Conservation (phyloP, 2,888 invertebrate species). For the Oxyscelio sp. region DNA sequence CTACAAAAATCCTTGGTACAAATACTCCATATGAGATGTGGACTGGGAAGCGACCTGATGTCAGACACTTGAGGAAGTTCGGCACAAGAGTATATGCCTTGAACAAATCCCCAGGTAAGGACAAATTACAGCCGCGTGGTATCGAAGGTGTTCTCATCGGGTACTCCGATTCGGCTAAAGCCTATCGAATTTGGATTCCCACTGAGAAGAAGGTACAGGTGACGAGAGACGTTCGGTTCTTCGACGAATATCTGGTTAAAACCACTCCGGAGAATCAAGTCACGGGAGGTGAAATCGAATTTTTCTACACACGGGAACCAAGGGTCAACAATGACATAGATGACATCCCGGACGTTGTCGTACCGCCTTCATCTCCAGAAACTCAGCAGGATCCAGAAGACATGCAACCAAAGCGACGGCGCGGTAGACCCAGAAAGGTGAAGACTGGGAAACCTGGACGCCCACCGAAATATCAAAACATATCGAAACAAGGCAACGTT, state of each 20-base stretch:
- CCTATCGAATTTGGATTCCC: slow-evolving; percentile 22
- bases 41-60: slow-evolving; percentile 54
- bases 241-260: background rate
- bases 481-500: background rate
- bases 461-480: slow-evolving; percentile 25
- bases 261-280: background rate
- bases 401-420: slow-evolving; percentile 1
- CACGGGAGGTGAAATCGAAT: background rate
- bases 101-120: background rate
- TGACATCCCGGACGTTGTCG: background rate
- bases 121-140: slow-evolving; percentile 18
- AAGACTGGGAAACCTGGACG: slow-evolving; percentile 35
- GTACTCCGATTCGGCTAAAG: slow-evolving; percentile 8
- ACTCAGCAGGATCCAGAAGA: background rate
- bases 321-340: background rate
- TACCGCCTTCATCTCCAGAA: background rate
- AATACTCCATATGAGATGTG: slow-evolving; percentile 72
- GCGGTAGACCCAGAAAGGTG: slow-evolving; percentile 34
- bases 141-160: slow-evolving; percentile 8
- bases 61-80: slow-evolving; percentile 73
- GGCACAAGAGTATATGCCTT: slow-evolving; percentile 46
- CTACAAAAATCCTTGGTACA: too few relatives aligned
- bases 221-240: background rate
- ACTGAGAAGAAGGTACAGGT: background rate
- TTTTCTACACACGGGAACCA: background rate